A percentile compares a stretch with the other conserved stretches of the same genome.
phyloP scores from a whole-genome alignment of 1,140 invertebrate genomes.

The Druon quercuslanigerum region DNA sequence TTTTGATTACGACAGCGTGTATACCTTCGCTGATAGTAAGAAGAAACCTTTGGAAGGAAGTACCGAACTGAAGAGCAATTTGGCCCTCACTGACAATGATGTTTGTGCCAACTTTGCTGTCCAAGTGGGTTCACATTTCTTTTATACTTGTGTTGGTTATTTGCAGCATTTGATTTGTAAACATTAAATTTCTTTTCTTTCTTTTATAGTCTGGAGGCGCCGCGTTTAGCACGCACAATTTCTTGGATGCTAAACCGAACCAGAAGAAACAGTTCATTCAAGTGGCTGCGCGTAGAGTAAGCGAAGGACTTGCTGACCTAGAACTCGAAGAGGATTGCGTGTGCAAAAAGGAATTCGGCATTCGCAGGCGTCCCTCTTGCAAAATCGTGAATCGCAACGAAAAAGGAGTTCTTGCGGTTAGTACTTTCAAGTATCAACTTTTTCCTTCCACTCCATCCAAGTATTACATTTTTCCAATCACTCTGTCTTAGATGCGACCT shows the following conservation, averaged over 20 bases:
- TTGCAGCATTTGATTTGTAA: constrained; percentile 18
- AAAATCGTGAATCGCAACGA: constrained; percentile 72
- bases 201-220: constrained; percentile 76
- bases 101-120: constrained; percentile 77
- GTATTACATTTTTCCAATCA: neutral
- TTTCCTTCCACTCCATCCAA: constrained; percentile 4
- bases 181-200: constrained; percentile 15
- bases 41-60: constrained; percentile 76
- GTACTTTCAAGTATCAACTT: constrained; percentile 33
- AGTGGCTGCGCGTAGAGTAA: constrained; percentile 73
- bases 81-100: constrained; percentile 73
- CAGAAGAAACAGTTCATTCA: constrained; percentile 78
- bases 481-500: too few species aligned
- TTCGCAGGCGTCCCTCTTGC: constrained; percentile 66
- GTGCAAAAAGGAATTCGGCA: constrained; percentile 69
- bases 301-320: constrained; percentile 68
- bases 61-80: constrained; percentile 71
- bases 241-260: constrained; percentile 73
- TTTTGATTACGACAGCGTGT: constrained; percentile 74
- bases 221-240: constrained; percentile 77
- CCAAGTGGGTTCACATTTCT: constrained; percentile 64
- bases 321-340: constrained; percentile 75
- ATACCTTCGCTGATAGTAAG: constrained; percentile 78
- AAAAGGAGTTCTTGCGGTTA: constrained; percentile 52
- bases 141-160: constrained; percentile 10